Evolutionary conservation across 2,888 invertebrate genomes (phyloP), one percentile per base, ranked within the genome.

Genomic region (Heliconius ethilla): DNA sequence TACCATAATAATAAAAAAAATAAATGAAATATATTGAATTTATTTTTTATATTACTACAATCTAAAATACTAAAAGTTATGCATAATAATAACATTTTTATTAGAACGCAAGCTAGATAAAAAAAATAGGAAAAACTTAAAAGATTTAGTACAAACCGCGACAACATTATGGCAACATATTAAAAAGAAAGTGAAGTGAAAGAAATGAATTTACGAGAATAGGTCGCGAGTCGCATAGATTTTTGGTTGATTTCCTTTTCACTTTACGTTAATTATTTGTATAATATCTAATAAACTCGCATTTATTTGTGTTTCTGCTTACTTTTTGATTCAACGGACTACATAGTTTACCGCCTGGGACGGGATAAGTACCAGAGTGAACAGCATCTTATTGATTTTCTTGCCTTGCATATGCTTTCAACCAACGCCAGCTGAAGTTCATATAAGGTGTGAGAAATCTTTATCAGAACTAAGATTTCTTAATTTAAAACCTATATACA

Each of bases 351-450:
- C 84, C 87, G 87, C 91, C 89, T 87, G 88, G 89, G 88, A 87
- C 89, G 89, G 91, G 91, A 90, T 92, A 92, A 91, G 92, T 92
- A 91, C 90, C 89, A 91, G 90, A 91, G 93, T 91, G 91, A 88
- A 90, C 94, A 94, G 94, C 94, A 94, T 94, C 94, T 94, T 94
- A 95, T 95, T 92, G 94, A 95, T 95, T 95, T 95, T 95, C 94
- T 94, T 94, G 91, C 92, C 93, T 89, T 92, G 93, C 94, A 90
- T 92, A 93, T 91, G 93, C 94, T 94, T 93, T 92, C 92, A 91
- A 92, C 92, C 92, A 93, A 93, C 94, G 93, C 93, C 94, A 92
- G 92, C 92, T 91, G 90, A 89, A 92, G 89, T 91, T 91, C 89
- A 86, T 89, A 86, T 85, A 89, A 84, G 85, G 89, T 87, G 86